Evolutionary conservation across 2,113 vertebrate species (phyloP).

Genomic region (Recurvirostra avosetta): DNA sequence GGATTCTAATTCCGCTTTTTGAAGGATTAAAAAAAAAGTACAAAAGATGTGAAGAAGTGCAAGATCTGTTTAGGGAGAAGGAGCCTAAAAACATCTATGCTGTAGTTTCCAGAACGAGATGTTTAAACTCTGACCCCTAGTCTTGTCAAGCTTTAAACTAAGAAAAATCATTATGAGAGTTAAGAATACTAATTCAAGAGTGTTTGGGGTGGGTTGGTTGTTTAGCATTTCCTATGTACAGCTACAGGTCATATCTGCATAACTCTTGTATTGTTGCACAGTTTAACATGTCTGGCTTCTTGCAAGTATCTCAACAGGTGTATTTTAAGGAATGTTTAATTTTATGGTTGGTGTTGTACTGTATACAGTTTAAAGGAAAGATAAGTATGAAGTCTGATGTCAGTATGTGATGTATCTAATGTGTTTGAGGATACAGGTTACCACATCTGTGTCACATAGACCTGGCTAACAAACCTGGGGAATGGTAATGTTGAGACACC

Average conservation of each 20-base stretch:
- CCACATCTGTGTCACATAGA: not conserved
- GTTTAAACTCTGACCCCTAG: not conserved
- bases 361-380: not conserved
- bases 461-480: not conserved
- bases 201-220: not conserved
- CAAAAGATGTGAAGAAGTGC: not conserved
- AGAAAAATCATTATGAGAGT: not conserved
- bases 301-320: not conserved
- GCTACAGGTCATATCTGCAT: not conserved
- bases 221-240: not conserved
- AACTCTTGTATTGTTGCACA: rapidly evolving
- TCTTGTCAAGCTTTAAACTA: not conserved
- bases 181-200: not conserved
- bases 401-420: not conserved
- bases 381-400: not conserved
- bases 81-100: not conserved
- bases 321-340: not conserved
- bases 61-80: not conserved
- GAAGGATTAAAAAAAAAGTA: not conserved
- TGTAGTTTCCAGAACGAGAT: not conserved
- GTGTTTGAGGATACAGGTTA: not conserved
- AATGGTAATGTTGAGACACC: not conserved
- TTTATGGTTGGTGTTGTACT: not conserved
- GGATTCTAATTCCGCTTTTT: not conserved
- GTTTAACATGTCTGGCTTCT: not conserved